Evolutionary conservation across 2,797 vertebrate genomes (phyloP).

Genomic region (Eremophila alpestris): DNA sequence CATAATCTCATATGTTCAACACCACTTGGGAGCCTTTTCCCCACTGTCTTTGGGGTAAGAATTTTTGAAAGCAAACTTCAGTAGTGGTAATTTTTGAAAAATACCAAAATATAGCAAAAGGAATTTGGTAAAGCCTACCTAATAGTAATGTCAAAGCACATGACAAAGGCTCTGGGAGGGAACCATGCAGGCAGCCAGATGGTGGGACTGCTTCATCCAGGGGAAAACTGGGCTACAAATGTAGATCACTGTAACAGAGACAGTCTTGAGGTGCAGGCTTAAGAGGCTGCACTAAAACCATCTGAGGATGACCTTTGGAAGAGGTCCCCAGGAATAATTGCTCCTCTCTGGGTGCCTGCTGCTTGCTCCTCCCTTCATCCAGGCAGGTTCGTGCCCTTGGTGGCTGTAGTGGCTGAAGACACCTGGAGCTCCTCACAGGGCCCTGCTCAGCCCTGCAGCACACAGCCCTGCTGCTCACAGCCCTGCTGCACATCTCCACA

Average conservation of each 20-base stretch:
- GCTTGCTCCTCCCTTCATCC: background rate
- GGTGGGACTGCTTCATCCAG: background rate
- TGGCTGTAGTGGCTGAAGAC: background rate
- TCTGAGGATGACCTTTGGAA: background rate
- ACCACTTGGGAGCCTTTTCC: background rate
- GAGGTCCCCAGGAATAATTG: background rate
- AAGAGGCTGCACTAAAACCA: background rate
- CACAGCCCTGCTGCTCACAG: background rate
- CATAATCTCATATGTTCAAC: background rate
- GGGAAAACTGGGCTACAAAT: conserved; percentile 16
- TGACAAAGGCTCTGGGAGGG: background rate
- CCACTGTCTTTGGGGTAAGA: background rate
- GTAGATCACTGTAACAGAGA: conserved; percentile 21
- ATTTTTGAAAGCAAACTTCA: background rate
- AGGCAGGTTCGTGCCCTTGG: background rate
- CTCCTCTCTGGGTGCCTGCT: background rate
- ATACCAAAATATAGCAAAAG: background rate
- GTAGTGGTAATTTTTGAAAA: background rate
- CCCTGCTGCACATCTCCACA: background rate
- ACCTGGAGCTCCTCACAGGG: background rate
- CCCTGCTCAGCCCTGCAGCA: background rate
- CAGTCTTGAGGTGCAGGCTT: background rate
- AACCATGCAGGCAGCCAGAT: background rate
- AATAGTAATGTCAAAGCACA: background rate
- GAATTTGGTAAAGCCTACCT: background rate